A percentile compares a stretch with the other conserved stretches of the same genome.
These are phyloP conservation scores for Saguinus midas DNA, from an alignment of 2,113 vertebrate genomes.

Conservation along the genomic window DNA sequence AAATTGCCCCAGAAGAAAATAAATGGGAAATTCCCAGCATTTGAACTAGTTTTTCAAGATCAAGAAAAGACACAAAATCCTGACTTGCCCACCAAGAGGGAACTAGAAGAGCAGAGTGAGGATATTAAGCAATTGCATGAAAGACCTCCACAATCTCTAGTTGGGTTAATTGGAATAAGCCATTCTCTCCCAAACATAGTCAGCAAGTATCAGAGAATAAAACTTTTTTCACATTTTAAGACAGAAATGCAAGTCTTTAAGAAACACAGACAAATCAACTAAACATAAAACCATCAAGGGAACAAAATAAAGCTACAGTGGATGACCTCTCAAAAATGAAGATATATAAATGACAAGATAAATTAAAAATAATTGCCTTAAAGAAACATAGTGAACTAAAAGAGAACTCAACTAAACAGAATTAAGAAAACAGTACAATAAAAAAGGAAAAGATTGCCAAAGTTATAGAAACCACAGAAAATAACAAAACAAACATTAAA, in stretches of 20 bases:
- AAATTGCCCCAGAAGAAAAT: too few relatives aligned
- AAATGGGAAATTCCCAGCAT: neutral
- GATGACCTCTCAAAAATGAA: neutral
- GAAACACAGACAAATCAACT: neutral
- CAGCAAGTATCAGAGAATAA: neutral
- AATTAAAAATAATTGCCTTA: neutral
- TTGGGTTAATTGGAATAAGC: neutral
- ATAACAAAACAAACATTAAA: neutral
- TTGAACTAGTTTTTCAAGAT: too few relatives aligned
- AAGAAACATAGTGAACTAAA: neutral
- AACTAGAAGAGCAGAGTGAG: neutral
- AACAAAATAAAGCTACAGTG: neutral
- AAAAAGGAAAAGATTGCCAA: neutral
- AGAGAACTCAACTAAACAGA: neutral
- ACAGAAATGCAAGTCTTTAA: neutral
- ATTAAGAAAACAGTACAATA: neutral
- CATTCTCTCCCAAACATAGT: neutral
- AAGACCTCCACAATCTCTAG: rapidly evolving
- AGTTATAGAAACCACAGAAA: neutral
- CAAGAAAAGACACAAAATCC: neutral
- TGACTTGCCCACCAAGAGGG: neutral
- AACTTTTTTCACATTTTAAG: neutral
- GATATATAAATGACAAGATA: neutral
- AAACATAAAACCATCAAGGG: neutral
- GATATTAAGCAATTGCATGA: neutral